Percentiles rank a stretch among this genome's conserved stretches.
Evolutionary conservation across 2,113 vertebrate species (phyloP).

Genomic region (Daphoenositta chrysoptera): DNA sequence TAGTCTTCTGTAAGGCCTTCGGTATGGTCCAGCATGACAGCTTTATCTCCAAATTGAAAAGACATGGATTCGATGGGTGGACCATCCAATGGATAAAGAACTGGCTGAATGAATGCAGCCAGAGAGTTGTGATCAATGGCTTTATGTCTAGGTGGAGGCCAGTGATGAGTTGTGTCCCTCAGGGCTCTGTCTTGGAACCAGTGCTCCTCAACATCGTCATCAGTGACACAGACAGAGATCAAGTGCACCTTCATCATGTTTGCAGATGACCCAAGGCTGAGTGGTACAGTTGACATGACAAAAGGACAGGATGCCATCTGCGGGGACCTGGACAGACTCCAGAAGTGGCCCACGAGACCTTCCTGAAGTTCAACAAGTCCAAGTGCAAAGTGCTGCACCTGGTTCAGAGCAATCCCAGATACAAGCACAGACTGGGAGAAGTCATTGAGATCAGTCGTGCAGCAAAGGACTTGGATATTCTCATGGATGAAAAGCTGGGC

Average conservation of each 20-base stretch:
- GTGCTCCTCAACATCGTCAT: background rate
- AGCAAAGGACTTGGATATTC: background rate
- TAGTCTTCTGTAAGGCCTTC: background rate
- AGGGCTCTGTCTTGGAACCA: background rate
- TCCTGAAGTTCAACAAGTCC: background rate
- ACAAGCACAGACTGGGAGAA: background rate
- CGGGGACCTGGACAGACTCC: background rate
- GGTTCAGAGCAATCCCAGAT: background rate
- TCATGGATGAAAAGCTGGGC: background rate
- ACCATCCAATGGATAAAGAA: background rate
- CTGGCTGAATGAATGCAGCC: background rate
- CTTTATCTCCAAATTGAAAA: background rate
- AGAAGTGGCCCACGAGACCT: background rate
- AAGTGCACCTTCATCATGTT: background rate
- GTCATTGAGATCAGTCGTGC: background rate
- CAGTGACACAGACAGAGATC: background rate
- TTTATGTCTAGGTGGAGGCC: background rate
- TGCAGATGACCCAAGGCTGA: background rate
- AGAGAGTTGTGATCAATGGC: background rate
- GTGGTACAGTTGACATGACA: accelerated
- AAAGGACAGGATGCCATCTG: background rate
- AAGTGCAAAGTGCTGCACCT: background rate
- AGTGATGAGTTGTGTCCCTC: background rate
- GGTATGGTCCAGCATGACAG: background rate
- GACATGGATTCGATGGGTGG: background rate